These are phyloP conservation scores for Drosophila triauraria DNA, from an alignment of 1,140 invertebrate species.

Conservation along the genomic window DNA sequence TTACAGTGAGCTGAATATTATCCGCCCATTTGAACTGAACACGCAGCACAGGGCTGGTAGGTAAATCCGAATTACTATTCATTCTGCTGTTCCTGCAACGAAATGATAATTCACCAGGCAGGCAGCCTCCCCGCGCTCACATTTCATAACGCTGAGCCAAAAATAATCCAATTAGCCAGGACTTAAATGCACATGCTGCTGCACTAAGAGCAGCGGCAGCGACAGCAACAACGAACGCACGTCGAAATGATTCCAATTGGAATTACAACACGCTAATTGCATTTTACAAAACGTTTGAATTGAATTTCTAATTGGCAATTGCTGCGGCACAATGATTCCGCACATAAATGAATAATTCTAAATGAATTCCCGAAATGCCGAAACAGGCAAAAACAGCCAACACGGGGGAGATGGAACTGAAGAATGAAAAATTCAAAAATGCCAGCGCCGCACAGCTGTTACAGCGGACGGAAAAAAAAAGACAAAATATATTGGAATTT, in stretches of 20 bases:
- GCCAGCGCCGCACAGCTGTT: slow-evolving; percentile 26
- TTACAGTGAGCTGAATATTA: background rate
- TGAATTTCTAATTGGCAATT: slow-evolving; percentile 74
- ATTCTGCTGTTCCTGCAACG: slow-evolving; percentile 3
- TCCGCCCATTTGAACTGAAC: background rate
- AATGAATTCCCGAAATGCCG: slow-evolving; percentile 44
- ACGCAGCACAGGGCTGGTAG: background rate
- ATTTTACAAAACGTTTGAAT: slow-evolving; percentile 74
- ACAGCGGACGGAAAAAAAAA: background rate
- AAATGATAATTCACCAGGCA: slow-evolving; percentile 23
- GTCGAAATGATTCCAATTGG: slow-evolving; percentile 58
- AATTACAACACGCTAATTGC: slow-evolving; percentile 75
- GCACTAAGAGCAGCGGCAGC: background rate
- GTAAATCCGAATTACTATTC: slow-evolving; percentile 17
- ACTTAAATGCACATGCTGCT: slow-evolving; percentile 43
- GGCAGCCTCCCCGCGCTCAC: background rate
- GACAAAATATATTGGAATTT: background rate
- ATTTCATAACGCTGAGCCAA: slow-evolving; percentile 32
- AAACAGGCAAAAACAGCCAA: slow-evolving; percentile 7
- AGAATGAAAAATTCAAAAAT: slow-evolving; percentile 38
- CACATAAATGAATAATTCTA: slow-evolving; percentile 62
- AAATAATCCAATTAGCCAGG: slow-evolving; percentile 62
- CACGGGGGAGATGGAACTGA: background rate
- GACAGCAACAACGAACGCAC: slow-evolving; percentile 14
- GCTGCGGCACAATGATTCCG: slow-evolving; percentile 52